Evolutionary conservation across 2,888 invertebrate species (phyloP), one percentile per base, ranked within the genome.

Genomic region (Allacma fusca): DNA sequence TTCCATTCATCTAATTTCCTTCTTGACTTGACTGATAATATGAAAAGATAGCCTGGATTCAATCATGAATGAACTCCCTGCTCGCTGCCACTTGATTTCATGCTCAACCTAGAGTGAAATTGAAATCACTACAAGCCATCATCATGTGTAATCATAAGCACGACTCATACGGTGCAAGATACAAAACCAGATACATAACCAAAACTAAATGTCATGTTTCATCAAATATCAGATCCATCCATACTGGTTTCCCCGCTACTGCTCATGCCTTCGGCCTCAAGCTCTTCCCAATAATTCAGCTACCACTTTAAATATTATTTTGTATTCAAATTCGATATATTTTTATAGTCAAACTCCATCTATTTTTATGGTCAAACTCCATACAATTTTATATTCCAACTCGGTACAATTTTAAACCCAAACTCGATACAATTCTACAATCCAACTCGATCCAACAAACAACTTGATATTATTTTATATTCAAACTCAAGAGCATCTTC

Each of bases 61-160:
- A 74, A 74, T 74, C 65, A 75, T 75, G 75, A 75, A 75, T 75
- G 75, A 75, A 75, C 68, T 76, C 70, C 64, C 76, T 70, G 70
- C 70, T 74, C 65, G 64, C 24, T 64, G 70, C 70, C 76, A 70
- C 71, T 40, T 70, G 64, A 71, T 64, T 70, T 76, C 71, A 76
- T 71, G 71, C 71, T 71, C 71, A 71, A 65, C 76, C 44, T 64
- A 64, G 57, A 71, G 64, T 76, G 76, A 71, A 76, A 76, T 70
- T 76, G 71, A 76, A 76, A 76, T 70, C 43, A 70, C 62, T 65
- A 62, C 72, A 72, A 24, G 57, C 59, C 73, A 74, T 74, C 64
- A 28, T 74, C 34, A 29, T 24, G 43, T 40, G 73, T 74, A 74
- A 74, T 74, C 74, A 67, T 65, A 65, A 74, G 74, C 74, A 74